Conservation (phyloP, 2,888 invertebrate species). For the Keiferia lycopersicella region DNA sequence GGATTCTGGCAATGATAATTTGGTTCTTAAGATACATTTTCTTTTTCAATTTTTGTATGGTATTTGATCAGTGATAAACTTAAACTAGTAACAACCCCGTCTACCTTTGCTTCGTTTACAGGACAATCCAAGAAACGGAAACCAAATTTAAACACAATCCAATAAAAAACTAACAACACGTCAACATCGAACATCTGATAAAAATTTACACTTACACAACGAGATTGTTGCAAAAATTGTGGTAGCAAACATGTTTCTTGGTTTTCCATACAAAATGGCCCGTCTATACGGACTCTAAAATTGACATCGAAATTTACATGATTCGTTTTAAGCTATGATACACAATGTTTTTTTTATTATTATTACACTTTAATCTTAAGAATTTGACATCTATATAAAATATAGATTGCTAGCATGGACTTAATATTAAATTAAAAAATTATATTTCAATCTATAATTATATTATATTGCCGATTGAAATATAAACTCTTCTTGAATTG, state of each 20-base stretch:
- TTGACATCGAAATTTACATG: constrained; percentile 79
- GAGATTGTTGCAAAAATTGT: constrained; percentile 72
- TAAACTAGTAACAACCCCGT: neutral
- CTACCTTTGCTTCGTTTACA: neutral
- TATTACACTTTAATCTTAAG: constrained; percentile 54
- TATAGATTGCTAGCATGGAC: constrained; percentile 49
- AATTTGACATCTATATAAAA: constrained; percentile 78
- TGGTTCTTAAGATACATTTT: too few relatives aligned
- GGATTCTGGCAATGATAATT: too few relatives aligned
- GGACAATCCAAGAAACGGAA: constrained; percentile 30
- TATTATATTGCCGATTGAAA: constrained; percentile 26
- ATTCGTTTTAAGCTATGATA: constrained; percentile 74
- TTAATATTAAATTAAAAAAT: constrained; percentile 22
- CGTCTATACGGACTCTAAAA: constrained; percentile 58
- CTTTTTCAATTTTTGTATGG: too few relatives aligned
- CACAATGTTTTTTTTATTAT: constrained; percentile 49
- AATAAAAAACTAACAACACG: constrained; percentile 57
- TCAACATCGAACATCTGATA: constrained; percentile 64
- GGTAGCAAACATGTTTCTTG: constrained; percentile 60
- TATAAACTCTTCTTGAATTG: constrained; percentile 36
- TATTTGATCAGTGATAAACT: too few relatives aligned
- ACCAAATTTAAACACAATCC: constrained; percentile 48
- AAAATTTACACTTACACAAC: constrained; percentile 60
- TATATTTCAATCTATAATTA: constrained; percentile 30
- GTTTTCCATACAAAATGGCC: constrained; percentile 27